Base-by-base conservation (phyloP, 2,888 invertebrate genomes). In the Athetis lepigone region DNA sequence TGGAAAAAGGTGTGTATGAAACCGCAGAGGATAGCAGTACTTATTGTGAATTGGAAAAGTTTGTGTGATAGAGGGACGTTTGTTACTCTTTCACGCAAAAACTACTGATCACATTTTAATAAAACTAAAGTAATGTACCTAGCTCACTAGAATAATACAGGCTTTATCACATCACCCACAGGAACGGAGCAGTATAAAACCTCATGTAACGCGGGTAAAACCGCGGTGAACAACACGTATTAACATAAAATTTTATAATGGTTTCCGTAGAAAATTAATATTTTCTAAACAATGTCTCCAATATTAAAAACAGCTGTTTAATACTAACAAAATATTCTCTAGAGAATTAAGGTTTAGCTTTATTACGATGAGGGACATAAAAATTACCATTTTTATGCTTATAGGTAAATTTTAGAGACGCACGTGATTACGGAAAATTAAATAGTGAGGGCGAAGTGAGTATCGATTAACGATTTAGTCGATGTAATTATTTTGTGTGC, bases 281-380 rank as follows among this genome's bases (percentile, higher is more conserved):
- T 50, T 74, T 60, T 54, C 29, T 40, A 36, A 65, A 65, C 27
- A 72, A 52, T 69, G 79, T 73, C 65, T 36, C 33, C 63, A 52
- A 56, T 66, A 85, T 68, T 66, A 64, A 79, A 77, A 70, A 67
- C 71, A 75, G 75, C 75, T 82, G 80, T 83, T 84, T 84, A 79
- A 83, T 83, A 72, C 80, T 70, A 66, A 77, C 73, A 73, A 85
- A 85, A 85, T 85, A 84, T 85, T 83, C 81, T 70, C 50, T 45
- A 66, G 74, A 75, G 77, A 86, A 86, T 85, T 85, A 85, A 83
- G 80, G 80, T 84, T 83, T 79, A 81, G 76, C 82, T 81, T 86
- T 86, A 87, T 86, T 83, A 78, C 82, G 70, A 76, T 77, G 79
- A 75, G 82, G 82, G 75, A 80, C 84, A 85, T 85, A 84, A 88